Conservation (phyloP, 2,797 vertebrate species). For the Channa striata region DNA sequence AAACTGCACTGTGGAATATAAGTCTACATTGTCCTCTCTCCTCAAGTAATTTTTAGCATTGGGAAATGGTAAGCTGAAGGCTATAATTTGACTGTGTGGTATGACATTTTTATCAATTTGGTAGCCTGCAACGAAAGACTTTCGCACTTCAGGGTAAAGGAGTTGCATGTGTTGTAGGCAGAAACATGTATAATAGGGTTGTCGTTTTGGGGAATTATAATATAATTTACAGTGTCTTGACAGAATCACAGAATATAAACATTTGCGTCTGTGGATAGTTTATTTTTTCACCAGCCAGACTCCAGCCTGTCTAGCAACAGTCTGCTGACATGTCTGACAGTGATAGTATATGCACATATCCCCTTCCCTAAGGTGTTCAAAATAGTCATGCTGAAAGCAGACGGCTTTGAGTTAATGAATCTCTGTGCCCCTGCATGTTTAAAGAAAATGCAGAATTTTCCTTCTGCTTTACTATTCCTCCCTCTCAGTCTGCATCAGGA, state of each 20-base stretch:
- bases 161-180: neutral
- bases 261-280: constrained; percentile 15
- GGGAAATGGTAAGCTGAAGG: constrained; percentile 11
- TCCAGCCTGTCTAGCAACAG: constrained; percentile 14
- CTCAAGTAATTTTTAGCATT: constrained; percentile 18
- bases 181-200: neutral
- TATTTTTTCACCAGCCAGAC: constrained; percentile 20
- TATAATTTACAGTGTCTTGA: neutral
- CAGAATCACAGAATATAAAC: constrained; percentile 10
- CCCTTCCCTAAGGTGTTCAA: constrained; percentile 32
- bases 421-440: constrained; percentile 13
- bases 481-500: neutral
- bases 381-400: constrained; percentile 43
- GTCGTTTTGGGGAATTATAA: neutral
- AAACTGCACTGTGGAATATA: constrained; percentile 38
- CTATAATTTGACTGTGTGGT: constrained; percentile 3
- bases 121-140: neutral
- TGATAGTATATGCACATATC: constrained; percentile 19
- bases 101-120: constrained; percentile 30
- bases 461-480: constrained; percentile 2
- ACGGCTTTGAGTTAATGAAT: constrained; percentile 36
- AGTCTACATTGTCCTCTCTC: constrained; percentile 21
- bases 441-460: constrained; percentile 12
- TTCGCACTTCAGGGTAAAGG: constrained; percentile 1
- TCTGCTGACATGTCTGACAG: constrained; percentile 35